Conservation (phyloP, 2,113 vertebrate genomes). For the Pyrgilauda ruficollis region DNA sequence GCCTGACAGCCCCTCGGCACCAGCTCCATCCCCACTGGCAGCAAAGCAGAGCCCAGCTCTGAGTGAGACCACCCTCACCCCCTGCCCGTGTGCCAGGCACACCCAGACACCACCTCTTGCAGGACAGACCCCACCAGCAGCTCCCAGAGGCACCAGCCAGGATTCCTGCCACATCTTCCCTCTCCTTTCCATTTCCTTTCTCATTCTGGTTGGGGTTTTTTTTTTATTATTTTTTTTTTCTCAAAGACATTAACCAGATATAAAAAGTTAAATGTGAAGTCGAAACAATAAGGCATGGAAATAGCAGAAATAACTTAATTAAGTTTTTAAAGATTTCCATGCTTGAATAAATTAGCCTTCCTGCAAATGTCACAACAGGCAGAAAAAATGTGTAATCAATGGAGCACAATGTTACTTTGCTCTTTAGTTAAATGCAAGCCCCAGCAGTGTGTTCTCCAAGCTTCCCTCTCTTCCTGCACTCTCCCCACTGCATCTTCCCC, state of each 20-base stretch:
- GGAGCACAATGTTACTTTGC: conserved; percentile 71
- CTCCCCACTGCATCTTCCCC: neutral
- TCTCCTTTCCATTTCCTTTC: neutral
- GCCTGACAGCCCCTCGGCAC: neutral
- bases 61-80: fast-evolving
- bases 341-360: conserved; percentile 83
- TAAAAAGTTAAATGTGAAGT: conserved; percentile 77
- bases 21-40: fast-evolving
- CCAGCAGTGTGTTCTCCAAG: neutral
- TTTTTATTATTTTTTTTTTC: neutral
- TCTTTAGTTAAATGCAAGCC: conserved; percentile 69
- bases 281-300: conserved; percentile 79
- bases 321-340: conserved; percentile 86
- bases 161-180: neutral
- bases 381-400: conserved; percentile 75
- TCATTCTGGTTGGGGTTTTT: neutral
- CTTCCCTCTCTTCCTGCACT: neutral
- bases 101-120: fast-evolving
- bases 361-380: conserved; percentile 84
- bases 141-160: neutral
- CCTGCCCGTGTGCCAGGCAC: fast-evolving
- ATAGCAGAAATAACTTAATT: conserved; percentile 85
- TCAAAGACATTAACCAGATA: conserved; percentile 69
- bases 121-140: neutral
- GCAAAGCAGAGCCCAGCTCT: neutral